These are phyloP conservation scores for Diachasmimorpha longicaudata DNA, from an alignment of 1,140 invertebrate species.

Conservation along the genomic window DNA sequence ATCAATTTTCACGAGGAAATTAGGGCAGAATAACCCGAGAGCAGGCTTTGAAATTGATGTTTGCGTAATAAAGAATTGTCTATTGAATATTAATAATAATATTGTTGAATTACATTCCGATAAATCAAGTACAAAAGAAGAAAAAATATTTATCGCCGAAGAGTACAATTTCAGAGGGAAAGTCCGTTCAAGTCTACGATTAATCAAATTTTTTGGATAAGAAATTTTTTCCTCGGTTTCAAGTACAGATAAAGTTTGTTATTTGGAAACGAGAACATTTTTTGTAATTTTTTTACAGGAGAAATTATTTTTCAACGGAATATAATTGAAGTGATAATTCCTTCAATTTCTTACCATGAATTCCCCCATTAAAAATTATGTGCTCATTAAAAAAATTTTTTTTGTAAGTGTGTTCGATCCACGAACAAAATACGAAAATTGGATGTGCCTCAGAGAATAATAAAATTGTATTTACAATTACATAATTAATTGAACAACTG, in stretches of 20 bases:
- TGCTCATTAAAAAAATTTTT: no score
- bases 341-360: no score
- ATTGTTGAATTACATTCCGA: background rate
- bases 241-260: constrained; percentile 13
- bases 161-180: constrained; percentile 15
- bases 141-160: constrained; percentile 2
- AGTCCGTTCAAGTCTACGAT: background rate
- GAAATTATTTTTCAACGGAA: no score
- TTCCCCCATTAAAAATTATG: no score
- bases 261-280: background rate
- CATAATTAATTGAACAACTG: background rate
- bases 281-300: no score
- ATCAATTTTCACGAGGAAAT: background rate
- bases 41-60: background rate
- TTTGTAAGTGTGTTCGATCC: no score
- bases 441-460: background rate
- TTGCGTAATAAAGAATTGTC: background rate
- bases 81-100: background rate
- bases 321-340: no score
- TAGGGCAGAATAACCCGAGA: background rate
- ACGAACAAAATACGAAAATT: background rate
- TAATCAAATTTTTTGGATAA: no score
- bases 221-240: no score
- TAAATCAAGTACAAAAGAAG: constrained; percentile 5
- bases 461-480: constrained; percentile 26